phyloP scores from a whole-genome alignment of 1,140 invertebrate species.

The Pogonomyrmex californicus region DNA sequence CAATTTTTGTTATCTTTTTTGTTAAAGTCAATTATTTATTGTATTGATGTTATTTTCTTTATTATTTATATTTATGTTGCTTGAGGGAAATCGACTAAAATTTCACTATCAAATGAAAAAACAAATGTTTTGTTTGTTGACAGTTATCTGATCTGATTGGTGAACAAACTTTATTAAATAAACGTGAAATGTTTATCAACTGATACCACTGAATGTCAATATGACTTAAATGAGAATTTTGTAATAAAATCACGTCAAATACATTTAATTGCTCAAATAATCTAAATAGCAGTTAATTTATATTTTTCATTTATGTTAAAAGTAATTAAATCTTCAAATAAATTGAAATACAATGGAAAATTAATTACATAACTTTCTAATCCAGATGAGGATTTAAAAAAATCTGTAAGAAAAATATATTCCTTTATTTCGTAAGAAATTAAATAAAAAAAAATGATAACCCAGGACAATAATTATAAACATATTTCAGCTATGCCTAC shows the following conservation, averaged over 20 bases:
- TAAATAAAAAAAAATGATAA: background rate
- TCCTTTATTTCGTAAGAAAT: background rate
- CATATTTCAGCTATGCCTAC: background rate
- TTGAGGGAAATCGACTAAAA: background rate
- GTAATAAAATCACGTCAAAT: conserved; percentile 8
- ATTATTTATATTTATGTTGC: conserved; percentile 1
- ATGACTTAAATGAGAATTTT: background rate
- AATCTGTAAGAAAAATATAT: background rate
- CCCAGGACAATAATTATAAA: background rate
- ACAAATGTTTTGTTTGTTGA: background rate
- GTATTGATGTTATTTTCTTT: background rate
- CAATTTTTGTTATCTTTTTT: background rate
- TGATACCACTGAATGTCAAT: background rate
- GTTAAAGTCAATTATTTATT: background rate
- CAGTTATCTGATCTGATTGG: background rate
- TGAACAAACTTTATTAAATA: background rate
- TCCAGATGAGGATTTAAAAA: background rate
- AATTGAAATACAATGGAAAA: background rate
- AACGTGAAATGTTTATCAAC: background rate
- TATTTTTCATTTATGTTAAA: background rate
- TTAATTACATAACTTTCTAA: background rate
- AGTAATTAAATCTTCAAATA: background rate
- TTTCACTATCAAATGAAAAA: background rate
- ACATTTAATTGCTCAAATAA: conserved; percentile 19
- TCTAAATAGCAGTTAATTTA: background rate